A percentile compares a stretch with the other conserved stretches of the same genome.
Conservation (phyloP, 2,888 invertebrate species). For the Drosophila colorata region DNA sequence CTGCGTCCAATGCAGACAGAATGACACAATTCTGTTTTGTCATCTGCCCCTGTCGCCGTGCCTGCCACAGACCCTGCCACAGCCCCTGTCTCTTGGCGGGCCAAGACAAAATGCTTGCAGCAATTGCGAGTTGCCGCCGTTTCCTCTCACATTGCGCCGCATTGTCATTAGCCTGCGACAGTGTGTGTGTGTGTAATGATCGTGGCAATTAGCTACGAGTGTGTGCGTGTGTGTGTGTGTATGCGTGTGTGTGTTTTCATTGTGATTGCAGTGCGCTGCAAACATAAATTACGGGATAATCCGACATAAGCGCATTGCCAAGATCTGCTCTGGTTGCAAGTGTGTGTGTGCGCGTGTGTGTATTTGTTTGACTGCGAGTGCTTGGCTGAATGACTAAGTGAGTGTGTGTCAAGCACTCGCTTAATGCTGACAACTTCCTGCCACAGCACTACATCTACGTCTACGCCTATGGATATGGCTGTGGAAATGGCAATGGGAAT, state of each 20-base stretch:
- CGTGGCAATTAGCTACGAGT: conserved; percentile 72
- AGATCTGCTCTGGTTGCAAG: conserved; percentile 65
- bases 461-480: too few relatives aligned
- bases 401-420: conserved; percentile 53
- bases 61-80: conserved; percentile 1
- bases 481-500: conserved; percentile 24
- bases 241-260: conserved; percentile 63
- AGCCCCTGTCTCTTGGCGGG: conserved; percentile 8
- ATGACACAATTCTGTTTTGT: conserved; percentile 81
- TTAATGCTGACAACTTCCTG: conserved; percentile 78
- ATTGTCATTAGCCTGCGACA: conserved; percentile 71
- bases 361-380: conserved; percentile 20
- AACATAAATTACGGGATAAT: conserved; percentile 83
- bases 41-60: conserved; percentile 63
- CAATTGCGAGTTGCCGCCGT: conserved; percentile 58
- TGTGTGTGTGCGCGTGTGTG: conserved; percentile 19
- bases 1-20: conserved; percentile 59
- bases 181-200: conserved; percentile 60
- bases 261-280: conserved; percentile 68
- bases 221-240: conserved; percentile 31
- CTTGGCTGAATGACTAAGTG: conserved; percentile 10
- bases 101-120: conserved; percentile 59
- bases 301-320: conserved; percentile 81
- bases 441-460: too few relatives aligned
- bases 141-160: conserved; percentile 65